These are phyloP conservation scores for Ahaetulla prasina DNA, from an alignment of 2,113 vertebrate genomes.

Conservation along the genomic window DNA sequence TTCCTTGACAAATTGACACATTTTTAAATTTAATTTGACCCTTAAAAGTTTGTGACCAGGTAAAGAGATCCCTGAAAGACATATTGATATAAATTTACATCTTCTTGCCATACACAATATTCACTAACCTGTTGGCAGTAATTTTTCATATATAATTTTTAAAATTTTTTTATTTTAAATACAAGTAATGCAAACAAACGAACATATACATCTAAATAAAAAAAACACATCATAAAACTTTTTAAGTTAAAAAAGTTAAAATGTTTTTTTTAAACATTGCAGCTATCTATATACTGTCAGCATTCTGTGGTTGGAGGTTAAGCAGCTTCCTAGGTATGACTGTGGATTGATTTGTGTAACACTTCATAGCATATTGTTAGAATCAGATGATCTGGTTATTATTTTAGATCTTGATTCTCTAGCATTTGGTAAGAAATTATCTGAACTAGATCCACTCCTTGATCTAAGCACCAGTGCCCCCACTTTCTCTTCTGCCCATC, in stretches of 20 bases:
- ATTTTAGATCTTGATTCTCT: neutral
- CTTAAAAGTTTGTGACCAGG: neutral
- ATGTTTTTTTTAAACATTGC: neutral
- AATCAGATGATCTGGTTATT: neutral
- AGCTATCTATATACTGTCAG: neutral
- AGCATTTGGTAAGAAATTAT: neutral
- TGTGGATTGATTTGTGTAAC: neutral
- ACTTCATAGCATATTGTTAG: neutral
- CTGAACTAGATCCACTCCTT: conserved; percentile 3
- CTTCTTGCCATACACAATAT: neutral
- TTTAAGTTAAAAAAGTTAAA: neutral
- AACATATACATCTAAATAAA: no score
- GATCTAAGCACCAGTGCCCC: neutral
- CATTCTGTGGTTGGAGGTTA: neutral
- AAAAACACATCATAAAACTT: no score
- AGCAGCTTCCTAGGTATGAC: neutral
- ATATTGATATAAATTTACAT: neutral
- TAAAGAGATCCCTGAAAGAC: neutral
- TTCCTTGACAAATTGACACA: neutral
- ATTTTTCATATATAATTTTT: neutral
- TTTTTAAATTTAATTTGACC: neutral
- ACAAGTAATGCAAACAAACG: no score
- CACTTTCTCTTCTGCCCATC: no score
- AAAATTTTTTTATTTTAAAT: no score
- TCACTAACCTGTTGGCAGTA: neutral